phyloP scores from a whole-genome alignment of 2,888 invertebrate species.

The Patella depressa region DNA sequence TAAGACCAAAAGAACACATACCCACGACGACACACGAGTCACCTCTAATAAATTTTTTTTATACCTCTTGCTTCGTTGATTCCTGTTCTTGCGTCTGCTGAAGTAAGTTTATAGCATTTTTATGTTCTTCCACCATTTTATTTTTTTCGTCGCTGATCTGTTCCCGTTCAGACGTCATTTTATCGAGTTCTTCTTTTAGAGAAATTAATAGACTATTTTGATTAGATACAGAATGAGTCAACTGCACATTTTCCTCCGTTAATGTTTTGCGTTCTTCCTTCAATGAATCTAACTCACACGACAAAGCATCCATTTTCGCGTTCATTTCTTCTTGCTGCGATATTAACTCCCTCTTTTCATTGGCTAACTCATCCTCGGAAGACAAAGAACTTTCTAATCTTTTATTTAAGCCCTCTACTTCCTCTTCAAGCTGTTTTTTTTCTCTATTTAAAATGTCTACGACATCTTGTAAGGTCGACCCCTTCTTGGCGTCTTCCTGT shows the following conservation, averaged over 20 bases:
- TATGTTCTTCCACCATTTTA: constrained; percentile 28
- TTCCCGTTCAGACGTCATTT: constrained; percentile 21
- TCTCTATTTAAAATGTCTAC: constrained; percentile 53
- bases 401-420: constrained; percentile 30
- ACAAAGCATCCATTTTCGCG: constrained; percentile 28
- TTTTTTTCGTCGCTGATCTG: constrained; percentile 33
- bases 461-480: constrained; percentile 47
- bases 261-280: constrained; percentile 19
- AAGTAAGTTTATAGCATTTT: constrained; percentile 34
- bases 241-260: background rate
- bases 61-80: constrained; percentile 52
- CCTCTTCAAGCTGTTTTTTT: constrained; percentile 44
- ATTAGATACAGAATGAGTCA: background rate
- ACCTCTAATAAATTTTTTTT: too few relatives aligned
- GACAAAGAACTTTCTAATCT: constrained; percentile 23
- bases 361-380: constrained; percentile 53
- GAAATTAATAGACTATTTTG: background rate
- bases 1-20: too few relatives aligned
- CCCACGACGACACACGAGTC: too few relatives aligned
- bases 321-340: constrained; percentile 32
- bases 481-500: constrained; percentile 46
- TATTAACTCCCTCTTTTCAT: constrained; percentile 51
- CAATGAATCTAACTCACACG: constrained; percentile 37
- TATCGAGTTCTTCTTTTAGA: background rate
- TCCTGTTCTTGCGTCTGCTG: constrained; percentile 43